Percentiles rank a stretch among this genome's conserved stretches.
Evolutionary conservation across 1,140 invertebrate species (phyloP).

Genomic region (Formica selysi): DNA sequence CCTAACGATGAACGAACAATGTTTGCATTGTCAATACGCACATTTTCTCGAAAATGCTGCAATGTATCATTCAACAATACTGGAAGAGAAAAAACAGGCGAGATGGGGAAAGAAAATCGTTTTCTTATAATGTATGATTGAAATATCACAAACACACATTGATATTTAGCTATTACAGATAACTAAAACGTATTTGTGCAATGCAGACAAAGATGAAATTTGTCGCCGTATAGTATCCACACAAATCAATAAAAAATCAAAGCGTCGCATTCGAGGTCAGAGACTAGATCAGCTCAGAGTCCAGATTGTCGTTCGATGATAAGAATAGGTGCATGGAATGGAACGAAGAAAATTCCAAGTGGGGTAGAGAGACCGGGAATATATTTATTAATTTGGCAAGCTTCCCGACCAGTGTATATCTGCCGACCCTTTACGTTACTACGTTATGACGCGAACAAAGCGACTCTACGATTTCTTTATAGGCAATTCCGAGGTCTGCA

Average conservation of each 20-base stretch:
- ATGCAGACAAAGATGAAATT: background rate
- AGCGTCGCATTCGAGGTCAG: background rate
- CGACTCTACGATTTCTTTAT: slow-evolving; percentile 86
- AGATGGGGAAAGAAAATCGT: background rate
- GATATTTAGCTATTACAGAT: too few relatives aligned
- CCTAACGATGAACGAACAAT: slow-evolving; percentile 81
- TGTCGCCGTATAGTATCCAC: background rate
- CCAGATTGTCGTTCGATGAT: slow-evolving; percentile 39
- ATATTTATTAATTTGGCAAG: slow-evolving; percentile 87
- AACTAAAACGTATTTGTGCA: background rate
- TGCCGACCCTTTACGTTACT: slow-evolving; percentile 81
- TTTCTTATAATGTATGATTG: background rate
- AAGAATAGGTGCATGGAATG: background rate
- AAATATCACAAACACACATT: background rate
- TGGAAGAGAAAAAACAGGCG: background rate
- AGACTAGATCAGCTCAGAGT: background rate
- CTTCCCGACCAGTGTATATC: slow-evolving; percentile 81
- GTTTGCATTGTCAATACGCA: background rate
- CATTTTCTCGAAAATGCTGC: background rate
- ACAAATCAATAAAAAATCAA: slow-evolving; percentile 2
- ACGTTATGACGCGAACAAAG: slow-evolving; percentile 86
- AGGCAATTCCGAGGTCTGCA: slow-evolving; percentile 85
- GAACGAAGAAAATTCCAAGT: slow-evolving; percentile 37
- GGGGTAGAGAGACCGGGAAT: slow-evolving; percentile 80
- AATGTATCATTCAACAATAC: background rate